Evolutionary conservation across 2,797 vertebrate genomes (phyloP), one percentile per base, ranked within the genome.

Genomic region (Sciurus vulgaris): DNA sequence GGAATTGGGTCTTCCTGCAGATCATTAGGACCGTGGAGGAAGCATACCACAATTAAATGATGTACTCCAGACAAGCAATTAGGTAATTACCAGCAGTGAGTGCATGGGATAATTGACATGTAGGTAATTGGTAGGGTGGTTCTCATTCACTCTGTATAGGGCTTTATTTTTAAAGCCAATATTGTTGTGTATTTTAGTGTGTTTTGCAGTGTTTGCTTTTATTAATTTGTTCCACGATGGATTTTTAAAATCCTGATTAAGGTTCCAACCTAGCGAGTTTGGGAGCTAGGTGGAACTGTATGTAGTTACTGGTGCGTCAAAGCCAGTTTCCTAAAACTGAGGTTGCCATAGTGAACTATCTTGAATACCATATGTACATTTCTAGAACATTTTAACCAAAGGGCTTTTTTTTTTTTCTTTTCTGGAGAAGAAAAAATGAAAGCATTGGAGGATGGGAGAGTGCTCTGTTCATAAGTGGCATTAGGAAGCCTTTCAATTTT

Each of bases 271-370:
- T 85, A 47, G 35, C 72, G 56, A 73, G 54, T 89, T 74, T 70
- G 18, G 83, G 65, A 77, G 33, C 47, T 35, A 96, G 49, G 79
- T 89, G 54, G 93, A 90, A 92, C 91, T 28, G 56, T 85, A 4
- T 28, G 56, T 85, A 4, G 28, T 94, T 92, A 76, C 35, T 0
- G 4, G 73, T 1, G 6, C 73, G 90, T 97, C 85, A 96, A 97
- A 97, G 38, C 88, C 96, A 97, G 63, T 97, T 98, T 98, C 93
- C 97, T 95, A 76, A 95, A 96, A 76, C 44, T 59, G 69, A 97
- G 54, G 72, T 95, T 96, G 93, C 70, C 81, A 87, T 88, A 94
- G 97, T 85, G 79, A 83, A 59, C 54, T 24, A 15, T 82, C 44
- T 94, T 96, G 69, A 94, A 89, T 88, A 70, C 93, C 93, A 12